Percentiles rank a stretch among this genome's conserved stretches.
Conservation (phyloP, 1,140 invertebrate species). For the Drosophila azteca region DNA sequence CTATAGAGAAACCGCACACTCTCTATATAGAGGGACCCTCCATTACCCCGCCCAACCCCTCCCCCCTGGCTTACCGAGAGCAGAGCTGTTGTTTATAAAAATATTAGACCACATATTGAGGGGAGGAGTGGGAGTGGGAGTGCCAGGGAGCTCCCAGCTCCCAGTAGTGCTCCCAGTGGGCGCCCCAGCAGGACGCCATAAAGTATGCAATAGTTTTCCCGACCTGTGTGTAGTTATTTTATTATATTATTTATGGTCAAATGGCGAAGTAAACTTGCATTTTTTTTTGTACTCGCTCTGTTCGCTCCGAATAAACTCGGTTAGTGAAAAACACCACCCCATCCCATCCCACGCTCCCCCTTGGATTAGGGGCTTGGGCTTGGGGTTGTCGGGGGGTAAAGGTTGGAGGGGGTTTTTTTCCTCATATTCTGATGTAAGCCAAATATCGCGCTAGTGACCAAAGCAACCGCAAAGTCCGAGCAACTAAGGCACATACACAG, state of each 20-base stretch:
- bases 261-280: constrained; percentile 62
- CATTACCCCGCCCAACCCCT: neutral
- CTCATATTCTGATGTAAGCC: constrained; percentile 48
- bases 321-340: constrained; percentile 37
- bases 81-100: constrained; percentile 75
- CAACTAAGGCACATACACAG: constrained; percentile 55
- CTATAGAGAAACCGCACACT: constrained; percentile 43
- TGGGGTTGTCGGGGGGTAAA: neutral
- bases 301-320: constrained; percentile 62
- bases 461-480: constrained; percentile 73
- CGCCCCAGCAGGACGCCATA: constrained; percentile 44
- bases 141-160: neutral
- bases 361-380: constrained; percentile 10
- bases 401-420: constrained; percentile 8
- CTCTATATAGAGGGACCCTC: constrained; percentile 17
- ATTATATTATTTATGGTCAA: constrained; percentile 82
- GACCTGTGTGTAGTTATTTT: constrained; percentile 81
- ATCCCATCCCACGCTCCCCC: neutral
- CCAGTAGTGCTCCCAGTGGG: neutral
- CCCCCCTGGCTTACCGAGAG: constrained; percentile 55
- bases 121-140: neutral
- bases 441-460: constrained; percentile 74
- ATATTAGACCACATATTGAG: constrained; percentile 63
- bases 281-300: constrained; percentile 13
- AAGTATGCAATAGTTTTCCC: constrained; percentile 72